Evolutionary conservation across 2,113 vertebrate species (phyloP).

Genomic region (Sarotherodon lohbergeri): DNA sequence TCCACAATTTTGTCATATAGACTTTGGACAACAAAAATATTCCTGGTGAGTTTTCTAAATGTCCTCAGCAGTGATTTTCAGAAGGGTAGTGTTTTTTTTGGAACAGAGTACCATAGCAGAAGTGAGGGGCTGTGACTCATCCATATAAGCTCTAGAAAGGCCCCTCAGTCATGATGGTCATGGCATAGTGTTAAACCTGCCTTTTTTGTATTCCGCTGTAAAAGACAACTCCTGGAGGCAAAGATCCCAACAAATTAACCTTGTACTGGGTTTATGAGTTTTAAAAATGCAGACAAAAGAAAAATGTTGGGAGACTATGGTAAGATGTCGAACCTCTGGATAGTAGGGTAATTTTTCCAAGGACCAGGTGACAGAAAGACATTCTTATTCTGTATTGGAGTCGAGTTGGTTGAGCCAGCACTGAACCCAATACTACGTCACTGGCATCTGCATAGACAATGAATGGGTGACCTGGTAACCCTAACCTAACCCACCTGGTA

Average conservation of each 20-base stretch:
- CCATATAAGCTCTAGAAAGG: not conserved
- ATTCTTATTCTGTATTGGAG: not conserved
- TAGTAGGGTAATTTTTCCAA: not conserved
- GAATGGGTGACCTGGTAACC: not conserved
- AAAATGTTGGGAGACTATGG: not conserved
- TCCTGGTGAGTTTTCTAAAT: not conserved
- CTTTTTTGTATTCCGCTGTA: accelerated
- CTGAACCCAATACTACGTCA: not conserved
- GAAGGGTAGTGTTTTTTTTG: not conserved
- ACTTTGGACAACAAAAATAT: not conserved
- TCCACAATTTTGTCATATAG: not conserved
- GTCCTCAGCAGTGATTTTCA: not conserved
- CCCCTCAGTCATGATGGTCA: not conserved
- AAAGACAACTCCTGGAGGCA: not conserved
- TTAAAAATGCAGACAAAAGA: not conserved
- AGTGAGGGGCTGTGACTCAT: not conserved
- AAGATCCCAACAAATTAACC: not conserved
- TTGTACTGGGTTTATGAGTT: not conserved
- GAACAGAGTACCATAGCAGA: not conserved
- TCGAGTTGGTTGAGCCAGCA: not conserved
- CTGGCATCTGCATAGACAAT: not conserved
- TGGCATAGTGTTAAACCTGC: not conserved
- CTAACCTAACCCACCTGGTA: not conserved
- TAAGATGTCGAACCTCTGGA: not conserved
- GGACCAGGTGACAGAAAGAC: not conserved